phyloP scores from a whole-genome alignment of 2,113 vertebrate species.

The Corydoras sp. region DNA sequence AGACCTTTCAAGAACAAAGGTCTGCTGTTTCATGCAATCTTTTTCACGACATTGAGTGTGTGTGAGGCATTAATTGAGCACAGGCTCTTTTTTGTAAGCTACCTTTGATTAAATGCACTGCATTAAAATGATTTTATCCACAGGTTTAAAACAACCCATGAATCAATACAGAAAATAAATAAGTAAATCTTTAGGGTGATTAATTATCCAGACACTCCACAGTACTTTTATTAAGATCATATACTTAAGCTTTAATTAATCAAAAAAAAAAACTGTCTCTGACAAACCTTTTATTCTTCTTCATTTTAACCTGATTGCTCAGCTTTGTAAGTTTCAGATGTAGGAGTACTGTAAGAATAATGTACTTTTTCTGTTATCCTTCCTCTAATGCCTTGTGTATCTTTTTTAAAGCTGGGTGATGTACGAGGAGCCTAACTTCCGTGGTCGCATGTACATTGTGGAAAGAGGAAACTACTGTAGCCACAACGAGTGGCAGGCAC shows the following conservation, averaged over 20 bases:
- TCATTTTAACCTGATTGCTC: neutral
- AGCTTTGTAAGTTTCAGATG: neutral
- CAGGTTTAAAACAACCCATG: neutral
- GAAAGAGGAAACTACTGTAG: conserved; percentile 80
- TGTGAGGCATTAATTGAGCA: too few species aligned
- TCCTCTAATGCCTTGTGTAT: neutral
- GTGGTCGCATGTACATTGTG: conserved; percentile 84
- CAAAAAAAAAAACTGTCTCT: too few species aligned
- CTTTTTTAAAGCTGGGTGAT: conserved; percentile 78
- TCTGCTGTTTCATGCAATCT: neutral
- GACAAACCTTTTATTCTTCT: too few species aligned
- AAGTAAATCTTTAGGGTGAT: neutral
- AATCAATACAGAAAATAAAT: conserved; percentile 4
- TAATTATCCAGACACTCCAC: neutral
- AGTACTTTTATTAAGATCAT: neutral
- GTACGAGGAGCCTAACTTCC: conserved; percentile 90
- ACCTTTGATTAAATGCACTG: neutral
- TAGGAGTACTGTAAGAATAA: neutral
- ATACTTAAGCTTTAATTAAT: neutral
- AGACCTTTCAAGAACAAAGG: too few species aligned
- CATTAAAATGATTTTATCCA: neutral
- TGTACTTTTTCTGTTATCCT: neutral
- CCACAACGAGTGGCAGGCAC: conserved; percentile 78
- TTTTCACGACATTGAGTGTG: too few species aligned
- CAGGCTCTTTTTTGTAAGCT: neutral